These are phyloP conservation scores for Eristalis intricaria DNA, from an alignment of 2,888 invertebrate genomes.

Conservation along the genomic window DNA sequence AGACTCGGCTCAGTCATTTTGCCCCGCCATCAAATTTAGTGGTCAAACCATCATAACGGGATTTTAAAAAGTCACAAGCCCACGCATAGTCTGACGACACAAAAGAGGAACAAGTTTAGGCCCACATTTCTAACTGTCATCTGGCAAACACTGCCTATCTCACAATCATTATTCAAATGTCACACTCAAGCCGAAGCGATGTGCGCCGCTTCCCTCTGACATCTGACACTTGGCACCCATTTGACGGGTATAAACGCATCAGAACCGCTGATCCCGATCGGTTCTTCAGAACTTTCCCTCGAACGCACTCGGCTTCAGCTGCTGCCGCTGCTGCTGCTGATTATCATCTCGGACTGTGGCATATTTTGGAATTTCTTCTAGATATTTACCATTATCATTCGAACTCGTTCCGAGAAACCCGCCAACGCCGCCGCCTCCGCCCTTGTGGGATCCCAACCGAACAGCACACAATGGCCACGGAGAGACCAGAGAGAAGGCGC, in stretches of 20 bases:
- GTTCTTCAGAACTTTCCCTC: constrained; percentile 43
- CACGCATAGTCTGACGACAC: background rate
- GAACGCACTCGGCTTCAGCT: background rate
- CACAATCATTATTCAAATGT: background rate
- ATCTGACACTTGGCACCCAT: constrained; percentile 33
- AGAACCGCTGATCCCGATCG: constrained; percentile 7
- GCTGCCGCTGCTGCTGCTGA: constrained; percentile 5
- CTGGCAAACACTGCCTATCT: background rate
- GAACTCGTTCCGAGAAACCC: constrained; percentile 49
- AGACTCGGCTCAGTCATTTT: background rate
- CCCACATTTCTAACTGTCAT: background rate
- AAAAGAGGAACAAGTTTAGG: background rate
- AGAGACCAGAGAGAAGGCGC: background rate
- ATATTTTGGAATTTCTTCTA: constrained; percentile 40
- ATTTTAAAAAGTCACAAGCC: background rate
- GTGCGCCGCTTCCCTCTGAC: background rate
- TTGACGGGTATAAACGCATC: constrained; percentile 10
- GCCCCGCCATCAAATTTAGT: background rate
- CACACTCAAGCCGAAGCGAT: background rate
- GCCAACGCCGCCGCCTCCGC: background rate
- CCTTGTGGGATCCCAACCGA: background rate
- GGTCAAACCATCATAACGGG: background rate
- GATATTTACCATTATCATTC: constrained; percentile 53
- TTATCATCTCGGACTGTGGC: constrained; percentile 38
- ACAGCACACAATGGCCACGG: too few relatives aligned